These are phyloP conservation scores for Linnaemya vulpina DNA, from an alignment of 2,888 invertebrate genomes.

Conservation along the genomic window DNA sequence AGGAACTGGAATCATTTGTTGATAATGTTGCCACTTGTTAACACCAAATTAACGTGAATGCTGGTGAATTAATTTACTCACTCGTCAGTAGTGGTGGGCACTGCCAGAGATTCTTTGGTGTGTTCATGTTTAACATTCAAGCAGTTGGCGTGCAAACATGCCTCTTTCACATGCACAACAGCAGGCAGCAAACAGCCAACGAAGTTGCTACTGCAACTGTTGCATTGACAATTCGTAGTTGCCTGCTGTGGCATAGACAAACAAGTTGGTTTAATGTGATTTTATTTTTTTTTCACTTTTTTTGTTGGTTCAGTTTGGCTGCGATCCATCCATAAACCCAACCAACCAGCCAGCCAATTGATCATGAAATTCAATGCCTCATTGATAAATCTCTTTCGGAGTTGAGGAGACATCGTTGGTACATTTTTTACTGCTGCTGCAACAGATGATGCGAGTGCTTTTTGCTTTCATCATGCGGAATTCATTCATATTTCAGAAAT, in stretches of 20 bases:
- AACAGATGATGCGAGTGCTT: conserved; percentile 64
- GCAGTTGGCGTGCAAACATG: conserved; percentile 65
- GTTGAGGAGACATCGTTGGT: conserved; percentile 25
- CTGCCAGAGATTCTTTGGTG: conserved; percentile 58
- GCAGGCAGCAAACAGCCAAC: conserved; percentile 18
- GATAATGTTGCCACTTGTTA: conserved; percentile 72
- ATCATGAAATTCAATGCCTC: conserved; percentile 66
- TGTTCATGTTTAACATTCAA: conserved; percentile 66
- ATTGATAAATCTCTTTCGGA: conserved; percentile 68
- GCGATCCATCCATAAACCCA: conserved; percentile 60
- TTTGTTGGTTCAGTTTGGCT: conserved; percentile 13
- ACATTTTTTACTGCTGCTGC: not conserved
- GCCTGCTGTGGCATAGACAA: conserved; percentile 51
- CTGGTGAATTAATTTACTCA: conserved; percentile 71
- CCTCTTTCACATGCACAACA: conserved; percentile 37
- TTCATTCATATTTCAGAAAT: conserved; percentile 66
- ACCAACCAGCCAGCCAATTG: conserved; percentile 50
- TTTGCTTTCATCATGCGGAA: conserved; percentile 32
- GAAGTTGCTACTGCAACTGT: conserved; percentile 5
- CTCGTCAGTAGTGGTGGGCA: conserved; percentile 31
- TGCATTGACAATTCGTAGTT: conserved; percentile 24
- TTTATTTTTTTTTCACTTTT: conserved; percentile 18
- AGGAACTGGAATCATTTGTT: conserved; percentile 55
- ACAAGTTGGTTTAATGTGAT: conserved; percentile 23
- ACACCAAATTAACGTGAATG: conserved; percentile 72